Evolutionary conservation across 2,113 vertebrate species (phyloP).

Genomic region (Chauna torquata): DNA sequence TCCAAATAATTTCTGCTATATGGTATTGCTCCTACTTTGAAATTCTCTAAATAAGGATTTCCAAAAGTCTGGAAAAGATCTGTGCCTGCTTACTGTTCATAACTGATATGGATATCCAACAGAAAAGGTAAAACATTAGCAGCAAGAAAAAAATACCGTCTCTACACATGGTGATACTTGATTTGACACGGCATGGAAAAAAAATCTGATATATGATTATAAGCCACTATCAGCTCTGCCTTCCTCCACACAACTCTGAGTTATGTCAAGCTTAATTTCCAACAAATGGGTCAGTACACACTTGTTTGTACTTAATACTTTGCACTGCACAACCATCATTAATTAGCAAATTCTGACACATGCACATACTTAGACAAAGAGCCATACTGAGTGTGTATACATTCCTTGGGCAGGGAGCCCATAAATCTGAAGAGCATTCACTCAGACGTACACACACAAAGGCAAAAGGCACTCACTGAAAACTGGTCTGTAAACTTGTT

Average conservation of each 20-base stretch:
- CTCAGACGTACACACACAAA: not conserved
- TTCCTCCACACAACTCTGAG: not conserved
- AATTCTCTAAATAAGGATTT: not conserved
- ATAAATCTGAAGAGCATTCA: not conserved
- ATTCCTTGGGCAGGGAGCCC: not conserved
- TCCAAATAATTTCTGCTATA: not conserved
- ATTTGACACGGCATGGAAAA: not conserved
- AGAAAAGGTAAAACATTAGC: not conserved
- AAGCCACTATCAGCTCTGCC: not conserved
- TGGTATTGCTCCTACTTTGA: not conserved
- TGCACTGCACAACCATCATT: not conserved
- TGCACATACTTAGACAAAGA: not conserved
- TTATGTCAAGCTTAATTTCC: not conserved
- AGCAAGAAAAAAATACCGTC: not conserved
- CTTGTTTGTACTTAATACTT: conserved; percentile 9
- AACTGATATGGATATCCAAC: not conserved
- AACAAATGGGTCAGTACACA: not conserved
- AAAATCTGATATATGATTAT: not conserved
- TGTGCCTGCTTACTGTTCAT: not conserved
- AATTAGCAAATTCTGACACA: not conserved
- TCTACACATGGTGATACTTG: not conserved
- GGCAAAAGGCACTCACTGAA: not conserved
- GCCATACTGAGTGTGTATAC: not conserved
- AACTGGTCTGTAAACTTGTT: not conserved
- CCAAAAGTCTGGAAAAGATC: not conserved